Evolutionary conservation across 2,797 vertebrate species (phyloP), one percentile per base, ranked within the genome.

Genomic region (Malurus leucopterus): DNA sequence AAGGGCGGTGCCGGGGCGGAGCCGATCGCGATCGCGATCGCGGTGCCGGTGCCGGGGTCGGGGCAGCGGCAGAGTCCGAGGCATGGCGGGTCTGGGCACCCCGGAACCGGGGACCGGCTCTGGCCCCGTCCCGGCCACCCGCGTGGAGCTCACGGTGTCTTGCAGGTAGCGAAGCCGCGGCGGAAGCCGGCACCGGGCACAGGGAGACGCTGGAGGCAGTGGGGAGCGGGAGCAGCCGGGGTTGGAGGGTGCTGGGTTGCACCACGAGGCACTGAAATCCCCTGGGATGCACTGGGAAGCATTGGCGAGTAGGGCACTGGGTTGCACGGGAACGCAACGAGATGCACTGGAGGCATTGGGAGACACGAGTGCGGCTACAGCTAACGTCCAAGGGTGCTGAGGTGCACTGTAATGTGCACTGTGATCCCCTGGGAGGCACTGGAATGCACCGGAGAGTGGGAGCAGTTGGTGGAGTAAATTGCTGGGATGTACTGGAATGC

Each of bases 61-160:
- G 30, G 41, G 43, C 53, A 69, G 51, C 41, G 27, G 32, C 54
- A 34, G 32, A 75, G 50, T 32, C 16, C 18, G 13, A 54, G 55
- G 8, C 41, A 98, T 98, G 98, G 98, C 98, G 80, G 98, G 98
- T 89, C 97, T 98, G 95, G 98, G 98, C 91, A 97, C 98, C 95
- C 98, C 98, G 96, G 98, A 99, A 89, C 97, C 97, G 72, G 98
- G 98, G 77, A 98, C 98, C 96, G 98, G 98, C 58, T 98, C 98
- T 96, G 98, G 98, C 72, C 98, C 98, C 97, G 98, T 99, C 90
- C 99, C 99, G 36, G 98, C 98, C 91, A 99, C 99, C 81, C 99
- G 99, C 96, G 99, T 99, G 95, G 99, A 99, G 95, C 98, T 99
- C 95, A 99, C 98, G 49, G 99, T 99, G 84, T 99, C 99, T 55